Evolutionary conservation across 2,797 vertebrate species (phyloP).

Genomic region (Tragelaphus eurycerus): DNA sequence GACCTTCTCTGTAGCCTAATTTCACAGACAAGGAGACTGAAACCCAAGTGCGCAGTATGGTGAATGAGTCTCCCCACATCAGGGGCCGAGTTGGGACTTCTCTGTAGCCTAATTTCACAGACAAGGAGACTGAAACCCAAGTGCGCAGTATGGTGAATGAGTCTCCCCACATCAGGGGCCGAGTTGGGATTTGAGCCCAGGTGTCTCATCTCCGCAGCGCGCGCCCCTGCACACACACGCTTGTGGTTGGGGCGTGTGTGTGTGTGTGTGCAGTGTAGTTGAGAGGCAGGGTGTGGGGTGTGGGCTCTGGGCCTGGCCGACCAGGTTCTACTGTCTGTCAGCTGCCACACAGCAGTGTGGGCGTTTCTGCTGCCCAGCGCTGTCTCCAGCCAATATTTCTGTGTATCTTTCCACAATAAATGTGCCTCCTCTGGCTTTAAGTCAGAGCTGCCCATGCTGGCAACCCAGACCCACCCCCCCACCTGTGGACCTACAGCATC

Average conservation of each 20-base stretch:
- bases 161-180: neutral
- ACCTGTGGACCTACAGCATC: neutral
- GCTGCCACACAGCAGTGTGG: neutral
- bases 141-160: accelerated
- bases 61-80: neutral
- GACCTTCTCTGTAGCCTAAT: neutral
- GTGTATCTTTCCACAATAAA: conserved; percentile 47
- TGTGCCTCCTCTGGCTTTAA: conserved; percentile 48
- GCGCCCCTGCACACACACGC: accelerated
- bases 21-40: neutral
- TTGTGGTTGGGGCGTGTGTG: neutral
- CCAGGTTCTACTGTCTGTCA: neutral
- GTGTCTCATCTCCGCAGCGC: neutral
- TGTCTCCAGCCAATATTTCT: neutral
- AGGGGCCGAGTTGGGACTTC: neutral
- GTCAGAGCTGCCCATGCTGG: conserved; percentile 46
- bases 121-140: neutral
- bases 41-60: neutral
- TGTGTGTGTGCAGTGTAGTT: neutral
- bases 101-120: neutral
- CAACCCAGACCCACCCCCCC: neutral
- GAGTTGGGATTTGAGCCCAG: neutral
- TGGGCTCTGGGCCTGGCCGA: neutral
- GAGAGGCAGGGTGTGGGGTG: neutral
- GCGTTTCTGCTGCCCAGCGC: conserved; percentile 9